Percentiles rank a stretch among this genome's conserved stretches.
Evolutionary conservation across 1,140 invertebrate species (phyloP).

Genomic region (Aphelinus atriplicis): DNA sequence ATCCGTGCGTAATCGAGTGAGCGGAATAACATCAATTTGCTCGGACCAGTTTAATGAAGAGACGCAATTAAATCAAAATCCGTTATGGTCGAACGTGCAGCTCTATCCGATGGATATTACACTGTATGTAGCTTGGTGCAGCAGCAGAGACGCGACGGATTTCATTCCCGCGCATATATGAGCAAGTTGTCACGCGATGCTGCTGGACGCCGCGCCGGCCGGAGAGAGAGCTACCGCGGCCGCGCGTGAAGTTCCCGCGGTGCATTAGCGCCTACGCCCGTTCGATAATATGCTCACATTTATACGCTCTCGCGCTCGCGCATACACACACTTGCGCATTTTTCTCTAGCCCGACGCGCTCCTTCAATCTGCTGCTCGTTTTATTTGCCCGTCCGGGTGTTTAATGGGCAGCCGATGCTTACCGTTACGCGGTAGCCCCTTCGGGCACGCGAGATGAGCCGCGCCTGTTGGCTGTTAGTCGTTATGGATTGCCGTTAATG

Average conservation of each 20-base stretch:
- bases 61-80: too few species aligned
- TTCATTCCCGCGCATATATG: too few species aligned
- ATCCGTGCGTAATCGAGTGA: too few species aligned
- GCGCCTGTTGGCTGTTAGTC: background rate
- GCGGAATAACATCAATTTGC: too few species aligned
- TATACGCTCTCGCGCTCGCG: background rate
- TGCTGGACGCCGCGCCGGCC: too few species aligned
- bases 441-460: background rate
- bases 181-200: too few species aligned
- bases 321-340: slow-evolving; percentile 25
- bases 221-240: background rate
- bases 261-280: background rate
- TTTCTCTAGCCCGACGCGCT: too few species aligned
- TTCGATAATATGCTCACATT: background rate
- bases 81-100: too few species aligned
- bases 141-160: too few species aligned
- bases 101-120: too few species aligned
- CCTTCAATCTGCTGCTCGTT: background rate
- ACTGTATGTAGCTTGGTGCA: too few species aligned
- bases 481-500: slow-evolving; percentile 23
- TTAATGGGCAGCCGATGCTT: slow-evolving; percentile 7
- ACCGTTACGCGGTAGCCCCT: background rate
- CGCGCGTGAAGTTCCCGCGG: background rate
- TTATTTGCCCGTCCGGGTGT: background rate
- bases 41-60: too few species aligned